A percentile compares a stretch with the other conserved stretches of the same genome.
Evolutionary conservation across 1,140 invertebrate species (phyloP).

Genomic region (Coenobita brevimanus): DNA sequence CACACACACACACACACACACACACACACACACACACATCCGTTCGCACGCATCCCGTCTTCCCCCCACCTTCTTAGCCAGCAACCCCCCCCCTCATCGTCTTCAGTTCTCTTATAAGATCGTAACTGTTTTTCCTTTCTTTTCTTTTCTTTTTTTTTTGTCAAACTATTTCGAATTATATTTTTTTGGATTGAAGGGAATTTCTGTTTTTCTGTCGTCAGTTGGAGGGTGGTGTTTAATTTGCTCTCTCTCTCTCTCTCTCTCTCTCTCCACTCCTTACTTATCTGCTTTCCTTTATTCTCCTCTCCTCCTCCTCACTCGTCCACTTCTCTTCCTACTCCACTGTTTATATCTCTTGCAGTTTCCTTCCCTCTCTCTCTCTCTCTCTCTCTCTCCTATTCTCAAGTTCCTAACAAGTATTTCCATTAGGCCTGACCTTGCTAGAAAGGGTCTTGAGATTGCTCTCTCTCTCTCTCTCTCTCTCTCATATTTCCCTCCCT

Average conservation of each 20-base stretch:
- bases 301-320: neutral
- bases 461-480: constrained; percentile 2
- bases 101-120: neutral
- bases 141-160: neutral
- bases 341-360: too few relatives aligned
- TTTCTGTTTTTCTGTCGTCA: too few relatives aligned
- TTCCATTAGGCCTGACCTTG: too few relatives aligned
- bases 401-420: too few relatives aligned
- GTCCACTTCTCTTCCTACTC: neutral
- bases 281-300: too few relatives aligned
- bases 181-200: neutral
- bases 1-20: too few relatives aligned
- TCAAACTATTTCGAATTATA: neutral
- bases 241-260: neutral
- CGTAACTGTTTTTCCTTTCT: neutral
- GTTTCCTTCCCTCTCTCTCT: too few relatives aligned
- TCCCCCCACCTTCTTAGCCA: neutral
- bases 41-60: neutral
- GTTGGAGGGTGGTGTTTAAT: too few relatives aligned
- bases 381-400: too few relatives aligned
- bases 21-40: neutral
- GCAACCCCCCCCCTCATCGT: neutral
- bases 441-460: too few relatives aligned
- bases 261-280: neutral
- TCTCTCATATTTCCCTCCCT: neutral